Percentiles rank a stretch among this genome's conserved stretches.
These are phyloP conservation scores for Dryas iulia DNA, from an alignment of 1,140 invertebrate species.

Conservation along the genomic window DNA sequence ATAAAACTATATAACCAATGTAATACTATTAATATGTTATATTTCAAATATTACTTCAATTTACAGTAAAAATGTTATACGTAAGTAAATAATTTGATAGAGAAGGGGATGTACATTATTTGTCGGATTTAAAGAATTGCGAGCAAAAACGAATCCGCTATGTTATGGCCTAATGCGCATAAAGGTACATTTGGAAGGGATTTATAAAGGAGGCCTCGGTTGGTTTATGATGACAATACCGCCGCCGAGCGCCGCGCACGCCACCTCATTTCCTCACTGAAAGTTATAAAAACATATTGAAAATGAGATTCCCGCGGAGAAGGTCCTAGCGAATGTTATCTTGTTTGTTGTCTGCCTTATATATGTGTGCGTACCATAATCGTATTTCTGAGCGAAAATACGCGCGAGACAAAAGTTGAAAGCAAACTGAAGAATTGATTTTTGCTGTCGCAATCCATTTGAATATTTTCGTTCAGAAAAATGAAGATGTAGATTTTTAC, in stretches of 20 bases:
- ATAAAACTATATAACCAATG: too few species aligned
- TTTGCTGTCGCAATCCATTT: not conserved
- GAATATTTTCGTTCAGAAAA: not conserved
- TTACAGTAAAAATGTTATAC: not conserved
- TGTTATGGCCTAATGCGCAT: slow-evolving; percentile 74
- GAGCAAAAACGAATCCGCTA: slow-evolving; percentile 55
- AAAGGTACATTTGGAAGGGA: slow-evolving; percentile 74
- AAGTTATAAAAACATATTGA: slow-evolving; percentile 81
- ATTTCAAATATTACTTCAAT: not conserved
- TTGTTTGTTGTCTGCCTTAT: slow-evolving; percentile 76
- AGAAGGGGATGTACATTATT: slow-evolving; percentile 51
- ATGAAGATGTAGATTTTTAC: not conserved
- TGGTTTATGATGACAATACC: slow-evolving; percentile 77
- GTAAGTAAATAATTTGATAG: slow-evolving; percentile 26
- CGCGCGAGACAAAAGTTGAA: slow-evolving; percentile 39
- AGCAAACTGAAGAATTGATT: not conserved
- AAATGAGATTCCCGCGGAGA: slow-evolving; percentile 74
- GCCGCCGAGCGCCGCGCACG: slow-evolving; percentile 54
- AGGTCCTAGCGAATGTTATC: slow-evolving; percentile 74
- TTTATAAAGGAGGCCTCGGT: slow-evolving; percentile 72
- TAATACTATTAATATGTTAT: not conserved
- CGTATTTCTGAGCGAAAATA: slow-evolving; percentile 54
- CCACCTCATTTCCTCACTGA: slow-evolving; percentile 76
- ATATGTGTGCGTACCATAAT: slow-evolving; percentile 58
- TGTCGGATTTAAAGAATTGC: slow-evolving; percentile 65